Base-by-base conservation (phyloP, 2,797 vertebrate genomes). In the Karalla daura region DNA sequence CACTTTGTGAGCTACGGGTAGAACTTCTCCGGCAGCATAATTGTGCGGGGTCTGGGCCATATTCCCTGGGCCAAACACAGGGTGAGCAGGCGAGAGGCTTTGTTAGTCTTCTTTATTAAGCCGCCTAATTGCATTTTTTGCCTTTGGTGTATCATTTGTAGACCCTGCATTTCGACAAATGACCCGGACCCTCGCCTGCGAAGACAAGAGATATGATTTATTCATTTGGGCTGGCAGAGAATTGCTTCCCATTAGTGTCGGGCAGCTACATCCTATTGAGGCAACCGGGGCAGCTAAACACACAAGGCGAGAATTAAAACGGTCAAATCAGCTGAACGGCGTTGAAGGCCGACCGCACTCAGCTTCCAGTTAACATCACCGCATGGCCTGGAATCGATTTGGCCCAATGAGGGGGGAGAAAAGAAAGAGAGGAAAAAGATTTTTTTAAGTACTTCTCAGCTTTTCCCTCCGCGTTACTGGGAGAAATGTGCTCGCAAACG, bases 51-150 rank as follows among this genome's bases (percentile, higher is more conserved):
- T 70, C 73, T 63, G 41, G 75, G 71, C 72, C 63, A 63, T 78
- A 89, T 86, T 91, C 88, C 86, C 84, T 28, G 76, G 68, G 80
- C 73, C 77, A 74, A 54, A 47, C 50, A 32, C 45, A 25, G 55
- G 63, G 67, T 17, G 66, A 78, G 67, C 41, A 37, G 43, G 58
- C 43, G 47, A 65, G 69, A 69, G 77, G 64, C 69, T 88, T 85
- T 28, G 73, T 86, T 86, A 80, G 80, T 85, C 77, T 86, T 85
- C 72, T 86, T 91, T 89, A 91, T 92, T 92, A 92, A 92, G 89
- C 81, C 51, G 70, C 79, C 80, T 89, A 92, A 92, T 92, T 93
- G 89, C 78, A 86, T 91, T 93, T 90, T 86, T 68, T 43, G 64
- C 80, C 71, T 86, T 92, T 87, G 80, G 81, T 84, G 88, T 86